Base-by-base conservation (phyloP, 2,797 vertebrate genomes). In the Eulemur rubriventer region DNA sequence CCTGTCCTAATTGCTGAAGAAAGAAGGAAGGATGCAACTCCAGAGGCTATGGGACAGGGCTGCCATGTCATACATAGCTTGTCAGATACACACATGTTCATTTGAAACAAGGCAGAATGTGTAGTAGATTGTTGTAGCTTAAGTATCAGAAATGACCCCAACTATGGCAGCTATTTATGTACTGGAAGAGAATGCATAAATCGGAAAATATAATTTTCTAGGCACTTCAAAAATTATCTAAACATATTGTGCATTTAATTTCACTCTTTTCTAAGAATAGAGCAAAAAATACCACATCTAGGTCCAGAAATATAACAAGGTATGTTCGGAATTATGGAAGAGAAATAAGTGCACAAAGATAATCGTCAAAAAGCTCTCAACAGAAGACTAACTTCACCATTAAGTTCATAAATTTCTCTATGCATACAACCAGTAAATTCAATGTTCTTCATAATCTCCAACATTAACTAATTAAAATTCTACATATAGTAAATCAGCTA, bases 31-130 rank as follows among this genome's bases (percentile, higher is more conserved):
- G 20, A 0, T 26, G 1, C 6, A 3, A 46, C 22, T 89, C 59
- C 16, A 30, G 22, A 61, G 17, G 2, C 2, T 30, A 13, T 1
- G 16, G 9, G 10, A 26, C 26, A 38, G 1, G 43, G 4, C 9
- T 75, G 2, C 28, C 43, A 0, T 28, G 57, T 10, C 43, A 28
- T 18, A 24, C n/a, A 6, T 5, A 8, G 17, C 7, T 86, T 79
- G 70, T 48, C 6, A 38, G 48, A 28, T 50, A 57, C 50, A 63
- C 46, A 65, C 16, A 1, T n/a, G 16, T 80, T 7, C 30, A 3
- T 5, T 1, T 38, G n/a, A 82, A 86, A 65, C 4, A 38, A 50
- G 75, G 38, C 10, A 24, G 17, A 52, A 20, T 38, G 7, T n/a
- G 5, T 16, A 17, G 24, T 38, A 7, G 2, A n/a, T 24, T 89